These are phyloP conservation scores for Mustelus asterias DNA, from an alignment of 2,113 vertebrate species.

Conservation along the genomic window DNA sequence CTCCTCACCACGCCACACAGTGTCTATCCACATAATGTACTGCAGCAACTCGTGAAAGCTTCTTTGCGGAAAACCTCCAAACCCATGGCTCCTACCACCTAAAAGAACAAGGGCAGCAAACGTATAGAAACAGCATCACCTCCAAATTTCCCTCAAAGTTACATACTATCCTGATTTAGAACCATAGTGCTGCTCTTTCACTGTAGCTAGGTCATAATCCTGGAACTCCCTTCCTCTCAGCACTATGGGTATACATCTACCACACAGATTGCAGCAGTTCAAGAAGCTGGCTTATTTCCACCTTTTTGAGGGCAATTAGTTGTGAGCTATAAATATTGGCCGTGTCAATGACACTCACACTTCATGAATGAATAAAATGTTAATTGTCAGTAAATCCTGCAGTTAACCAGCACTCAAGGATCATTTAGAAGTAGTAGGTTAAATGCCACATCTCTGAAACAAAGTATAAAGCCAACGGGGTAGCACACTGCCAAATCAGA, in stretches of 20 bases:
- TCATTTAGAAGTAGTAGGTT: not conserved
- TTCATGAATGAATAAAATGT: not conserved
- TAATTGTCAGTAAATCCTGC: not conserved
- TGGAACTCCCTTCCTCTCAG: not conserved
- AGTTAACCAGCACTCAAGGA: not conserved
- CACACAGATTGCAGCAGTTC: not conserved
- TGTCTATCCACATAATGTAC: not conserved
- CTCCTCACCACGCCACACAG: not conserved
- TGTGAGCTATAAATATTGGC: not conserved
- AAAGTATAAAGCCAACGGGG: not conserved
- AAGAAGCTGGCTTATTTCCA: not conserved
- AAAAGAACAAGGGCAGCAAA: not conserved
- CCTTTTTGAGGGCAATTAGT: not conserved
- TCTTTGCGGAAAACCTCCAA: not conserved
- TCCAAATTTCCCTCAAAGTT: too few species aligned
- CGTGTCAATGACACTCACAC: not conserved
- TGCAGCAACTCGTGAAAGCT: not conserved
- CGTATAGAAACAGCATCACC: not conserved
- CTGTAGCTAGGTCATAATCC: not conserved
- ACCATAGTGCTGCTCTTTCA: not conserved
- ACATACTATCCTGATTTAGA: not conserved
- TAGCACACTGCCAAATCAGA: not conserved
- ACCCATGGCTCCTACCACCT: not conserved
- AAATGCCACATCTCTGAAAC: not conserved
- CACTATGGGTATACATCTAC: not conserved